Base-by-base conservation (phyloP, 2,888 invertebrate species). In the Anodontia alba region DNA sequence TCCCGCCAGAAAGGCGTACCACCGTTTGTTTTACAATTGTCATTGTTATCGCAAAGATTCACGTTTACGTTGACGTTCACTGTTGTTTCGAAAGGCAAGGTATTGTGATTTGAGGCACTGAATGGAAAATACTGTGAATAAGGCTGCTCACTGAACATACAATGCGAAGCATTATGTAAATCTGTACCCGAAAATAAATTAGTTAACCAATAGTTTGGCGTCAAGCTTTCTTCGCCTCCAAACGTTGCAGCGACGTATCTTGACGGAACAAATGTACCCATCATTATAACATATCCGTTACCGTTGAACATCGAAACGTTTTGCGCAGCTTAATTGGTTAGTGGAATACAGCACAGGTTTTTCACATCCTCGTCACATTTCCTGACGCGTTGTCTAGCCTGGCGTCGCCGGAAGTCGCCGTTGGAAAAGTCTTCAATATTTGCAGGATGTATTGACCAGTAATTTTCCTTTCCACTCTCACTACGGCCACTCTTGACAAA, bases 401-500 rank as follows among this genome's bases (percentile, higher is more conserved):
- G 98, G 72, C 99, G 97, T 73, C 99, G 95, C 33, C 99, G 96
- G 93, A 99, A 99, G 93, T 99, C 99, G 0, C 99, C 99, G 91
- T 98, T 98, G 51, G 97, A 96, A 94, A 99, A 99, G 94, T 99
- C 99, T 57, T 99, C 98, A 26, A 99, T 95, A 94, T 99, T 99
- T 0, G 99, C 99, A 0, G 99, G 99, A 94, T 99, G 99, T 75
- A 99, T 98, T 5, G 99, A 98, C 99, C 99, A 99, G 93, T 98
- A 99, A 94, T 99, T 99, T 0, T 99, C 99, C 94, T 99, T 99
- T 0, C 99, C 99, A 94, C 99, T 99, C 0, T 99, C 98, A 88
- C 98, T 98, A 75, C 99, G 96, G 0, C 99, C 99, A 0, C 98
- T 97, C 94, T 99, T 99, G 43, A 99, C 97, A 94, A 99, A 99